A percentile compares a stretch with the other conserved stretches of the same genome.
Conservation (phyloP, 2,888 invertebrate genomes). For the Pollenia amentaria region DNA sequence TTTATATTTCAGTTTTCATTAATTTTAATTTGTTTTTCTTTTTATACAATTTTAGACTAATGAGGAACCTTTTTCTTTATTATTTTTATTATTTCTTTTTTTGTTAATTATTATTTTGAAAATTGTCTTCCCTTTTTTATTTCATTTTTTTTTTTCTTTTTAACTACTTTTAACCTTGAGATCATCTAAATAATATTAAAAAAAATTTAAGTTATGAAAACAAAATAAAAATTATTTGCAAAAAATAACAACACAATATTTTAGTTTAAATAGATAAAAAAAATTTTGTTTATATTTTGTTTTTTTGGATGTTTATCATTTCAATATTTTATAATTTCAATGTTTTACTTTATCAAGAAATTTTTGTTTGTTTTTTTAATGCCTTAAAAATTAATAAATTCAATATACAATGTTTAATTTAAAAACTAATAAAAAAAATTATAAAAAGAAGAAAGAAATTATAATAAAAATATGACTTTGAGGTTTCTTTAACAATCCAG, state of each 20-base stretch:
- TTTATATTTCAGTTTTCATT: constrained; percentile 69
- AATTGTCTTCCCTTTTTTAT: constrained; percentile 67
- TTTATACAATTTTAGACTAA: constrained; percentile 78
- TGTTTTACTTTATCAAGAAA: constrained; percentile 52
- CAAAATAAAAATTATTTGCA: constrained; percentile 52
- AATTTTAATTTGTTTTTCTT: constrained; percentile 65
- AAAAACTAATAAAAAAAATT: constrained; percentile 19
- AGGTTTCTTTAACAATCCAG: constrained; percentile 32
- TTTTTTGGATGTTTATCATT: constrained; percentile 7
- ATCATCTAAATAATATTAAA: constrained; percentile 62
- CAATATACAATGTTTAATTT: constrained; percentile 65
- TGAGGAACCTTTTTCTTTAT: constrained; percentile 79
- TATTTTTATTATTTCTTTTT: constrained; percentile 52
- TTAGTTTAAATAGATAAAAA: constrained; percentile 52
- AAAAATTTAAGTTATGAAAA: constrained; percentile 52
- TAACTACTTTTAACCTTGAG: constrained; percentile 70
- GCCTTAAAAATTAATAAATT: constrained; percentile 68
- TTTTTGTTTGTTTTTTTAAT: constrained; percentile 22
- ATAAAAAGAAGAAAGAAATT: constrained; percentile 74
- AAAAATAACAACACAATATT: constrained; percentile 69
- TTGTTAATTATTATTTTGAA: constrained; percentile 51
- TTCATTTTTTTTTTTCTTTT: constrained; percentile 23
- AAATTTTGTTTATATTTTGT: constrained; percentile 50
- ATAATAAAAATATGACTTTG: constrained; percentile 70
- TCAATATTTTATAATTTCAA: constrained; percentile 50